These are phyloP conservation scores for Heliornis fulica DNA, from an alignment of 2,113 vertebrate genomes.

Conservation along the genomic window DNA sequence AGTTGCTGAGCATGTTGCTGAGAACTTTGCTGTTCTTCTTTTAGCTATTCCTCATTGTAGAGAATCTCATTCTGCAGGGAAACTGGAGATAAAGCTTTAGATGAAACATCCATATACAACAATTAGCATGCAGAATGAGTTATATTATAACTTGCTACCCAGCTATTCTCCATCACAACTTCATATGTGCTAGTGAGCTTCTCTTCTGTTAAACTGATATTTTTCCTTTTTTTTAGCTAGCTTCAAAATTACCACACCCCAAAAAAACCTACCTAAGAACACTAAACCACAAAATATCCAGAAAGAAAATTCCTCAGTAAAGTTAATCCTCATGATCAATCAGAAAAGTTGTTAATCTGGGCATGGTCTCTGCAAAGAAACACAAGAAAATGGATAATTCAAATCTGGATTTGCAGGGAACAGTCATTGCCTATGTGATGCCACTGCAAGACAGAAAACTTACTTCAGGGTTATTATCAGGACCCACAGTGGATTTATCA, in stretches of 20 bases:
- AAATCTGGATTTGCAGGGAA: not conserved
- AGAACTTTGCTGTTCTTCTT: constrained; percentile 72
- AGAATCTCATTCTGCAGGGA: constrained; percentile 71
- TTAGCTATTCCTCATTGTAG: constrained; percentile 72
- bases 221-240: not conserved
- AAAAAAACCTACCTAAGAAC: not conserved
- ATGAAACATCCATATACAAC: not conserved
- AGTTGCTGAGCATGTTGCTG: constrained; percentile 79
- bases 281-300: not conserved
- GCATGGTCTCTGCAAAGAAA: not conserved
- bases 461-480: not conserved
- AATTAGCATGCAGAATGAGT: not conserved
- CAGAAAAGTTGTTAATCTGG: not conserved
- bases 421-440: not conserved
- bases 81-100: not conserved
- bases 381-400: not conserved
- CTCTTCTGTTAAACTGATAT: not conserved
- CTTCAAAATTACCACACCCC: not conserved
- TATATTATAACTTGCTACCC: not conserved
- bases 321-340: not conserved
- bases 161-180: not conserved
- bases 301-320: not conserved
- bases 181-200: not conserved
- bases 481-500: not conserved
- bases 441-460: not conserved